Conservation (phyloP, 2,797 vertebrate genomes). For the Arctocebus calabarensis region DNA sequence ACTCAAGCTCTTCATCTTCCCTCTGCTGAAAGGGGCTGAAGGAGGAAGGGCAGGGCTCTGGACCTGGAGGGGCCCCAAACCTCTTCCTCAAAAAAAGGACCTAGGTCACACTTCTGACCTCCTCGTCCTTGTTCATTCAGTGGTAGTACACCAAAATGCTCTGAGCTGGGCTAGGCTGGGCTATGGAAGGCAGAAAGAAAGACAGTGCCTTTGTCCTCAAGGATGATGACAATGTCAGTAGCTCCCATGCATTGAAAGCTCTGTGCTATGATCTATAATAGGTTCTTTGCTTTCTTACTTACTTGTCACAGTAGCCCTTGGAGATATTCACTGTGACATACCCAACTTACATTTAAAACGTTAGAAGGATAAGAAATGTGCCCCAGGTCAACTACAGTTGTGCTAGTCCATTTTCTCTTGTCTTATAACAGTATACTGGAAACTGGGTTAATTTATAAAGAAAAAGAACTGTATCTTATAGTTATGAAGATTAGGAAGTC, state of each 20-base stretch:
- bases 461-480: background rate
- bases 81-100: background rate
- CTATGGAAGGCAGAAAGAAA: background rate
- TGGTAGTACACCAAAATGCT: background rate
- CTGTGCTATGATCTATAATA: background rate
- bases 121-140: background rate
- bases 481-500: background rate
- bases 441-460: background rate
- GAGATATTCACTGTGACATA: background rate
- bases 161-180: background rate
- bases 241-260: background rate
- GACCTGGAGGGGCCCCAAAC: background rate
- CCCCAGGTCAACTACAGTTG: background rate
- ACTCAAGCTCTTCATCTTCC: background rate
- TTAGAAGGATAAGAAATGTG: background rate
- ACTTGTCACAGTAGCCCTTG: background rate
- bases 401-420: background rate
- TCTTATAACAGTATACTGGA: background rate
- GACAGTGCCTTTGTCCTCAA: background rate
- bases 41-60: background rate
- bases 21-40: background rate
- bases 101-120: background rate
- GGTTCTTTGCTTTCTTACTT: constrained; percentile 5
- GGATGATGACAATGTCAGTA: background rate
- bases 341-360: background rate